Base-by-base conservation (phyloP, 1,140 invertebrate species). In the Sipha flava region DNA sequence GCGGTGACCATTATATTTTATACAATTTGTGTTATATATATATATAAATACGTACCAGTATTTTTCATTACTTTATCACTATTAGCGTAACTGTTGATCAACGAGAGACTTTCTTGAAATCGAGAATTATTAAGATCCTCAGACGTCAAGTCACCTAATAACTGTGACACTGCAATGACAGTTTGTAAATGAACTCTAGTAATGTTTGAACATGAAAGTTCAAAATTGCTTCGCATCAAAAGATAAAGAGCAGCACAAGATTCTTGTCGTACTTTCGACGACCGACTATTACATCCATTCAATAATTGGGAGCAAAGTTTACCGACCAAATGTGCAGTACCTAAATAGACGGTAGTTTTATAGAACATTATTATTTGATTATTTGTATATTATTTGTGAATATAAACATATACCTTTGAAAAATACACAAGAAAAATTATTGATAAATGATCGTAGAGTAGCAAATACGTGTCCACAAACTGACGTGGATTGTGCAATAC, bases 1-100 rank as follows among this genome's bases (percentile, higher is more conserved):
- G n/a, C n/a, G n/a, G n/a, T n/a, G n/a, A n/a, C n/a, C n/a, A n/a
- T n/a, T n/a, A n/a, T n/a, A n/a, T n/a, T n/a, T n/a, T n/a, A n/a
- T n/a, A n/a, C n/a, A n/a, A n/a, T n/a, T n/a, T n/a, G 14, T 45
- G 14, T 59, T 9, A 31, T 7, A 45, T 6, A 45, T 45, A 45
- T 62, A 37, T n/a, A 37, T 23, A 26, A n/a, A 16, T 75, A 80
- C 84, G 84, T 85, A 90, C 90, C 91, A 79, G 93, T 94, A 82
- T 92, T 92, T 86, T 96, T 95, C 93, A 97, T 96, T 9, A 91
- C 93, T 87, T 96, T 96, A 85, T 97, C 95, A 81, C 93, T 95
- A 12, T 90, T 91, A 0, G 95, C 95, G 85, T 95, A 97, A 84
- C 93, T 96, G 84, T 97, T 97, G 82, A 97, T 95, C 9, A 96